Conservation (phyloP, 2,888 invertebrate genomes). For the Epirrita christyi region DNA sequence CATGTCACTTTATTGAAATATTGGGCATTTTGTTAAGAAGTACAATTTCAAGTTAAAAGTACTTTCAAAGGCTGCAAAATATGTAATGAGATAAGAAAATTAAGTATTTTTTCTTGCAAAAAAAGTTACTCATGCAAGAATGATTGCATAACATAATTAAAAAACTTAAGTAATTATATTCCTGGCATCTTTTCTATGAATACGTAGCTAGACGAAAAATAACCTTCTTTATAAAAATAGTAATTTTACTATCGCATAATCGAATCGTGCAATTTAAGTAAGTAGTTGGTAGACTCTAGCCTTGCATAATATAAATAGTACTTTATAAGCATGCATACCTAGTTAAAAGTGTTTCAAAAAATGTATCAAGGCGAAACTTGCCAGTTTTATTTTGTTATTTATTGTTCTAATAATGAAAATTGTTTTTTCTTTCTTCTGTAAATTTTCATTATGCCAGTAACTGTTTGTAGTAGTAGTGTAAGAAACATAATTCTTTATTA, state of each 20-base stretch:
- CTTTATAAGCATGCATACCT: constrained; percentile 52
- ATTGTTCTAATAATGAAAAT: constrained; percentile 76
- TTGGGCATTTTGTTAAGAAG: neutral
- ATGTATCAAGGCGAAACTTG: constrained; percentile 49
- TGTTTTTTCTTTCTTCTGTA: constrained; percentile 54
- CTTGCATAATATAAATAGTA: constrained; percentile 59
- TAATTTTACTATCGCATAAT: constrained; percentile 76
- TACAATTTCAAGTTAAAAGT: neutral
- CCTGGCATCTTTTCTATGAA: constrained; percentile 33
- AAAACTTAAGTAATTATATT: constrained; percentile 25
- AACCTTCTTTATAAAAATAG: constrained; percentile 27
- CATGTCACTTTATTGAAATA: neutral
- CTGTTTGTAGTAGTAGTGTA: constrained; percentile 54
- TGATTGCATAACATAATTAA: neutral
- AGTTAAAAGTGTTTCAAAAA: constrained; percentile 31
- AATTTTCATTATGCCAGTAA: constrained; percentile 77
- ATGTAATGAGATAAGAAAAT: neutral
- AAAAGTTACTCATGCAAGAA: constrained; percentile 1
- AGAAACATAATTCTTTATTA: constrained; percentile 25
- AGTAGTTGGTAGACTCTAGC: constrained; percentile 71
- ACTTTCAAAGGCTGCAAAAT: neutral
- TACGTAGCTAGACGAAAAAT: constrained; percentile 28
- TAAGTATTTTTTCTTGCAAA: neutral
- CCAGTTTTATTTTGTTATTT: constrained; percentile 75
- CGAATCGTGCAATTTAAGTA: constrained; percentile 82